A percentile compares a stretch with the other conserved stretches of the same genome.
These are phyloP conservation scores for Hetaerina titia DNA, from an alignment of 2,888 invertebrate species.

Conservation along the genomic window DNA sequence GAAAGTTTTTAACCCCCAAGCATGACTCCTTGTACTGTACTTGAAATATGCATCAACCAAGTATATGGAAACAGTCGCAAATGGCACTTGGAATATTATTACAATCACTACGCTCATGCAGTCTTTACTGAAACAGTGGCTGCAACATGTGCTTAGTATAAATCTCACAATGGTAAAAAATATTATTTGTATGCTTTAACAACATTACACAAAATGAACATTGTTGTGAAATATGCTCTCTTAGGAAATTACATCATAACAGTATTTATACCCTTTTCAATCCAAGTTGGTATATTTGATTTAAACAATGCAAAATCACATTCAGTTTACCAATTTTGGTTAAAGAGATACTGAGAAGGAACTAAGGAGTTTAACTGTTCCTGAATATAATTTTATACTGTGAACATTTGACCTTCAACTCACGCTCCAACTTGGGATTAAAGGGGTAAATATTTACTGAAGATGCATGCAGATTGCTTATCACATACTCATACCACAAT, in stretches of 20 bases:
- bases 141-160: slow-evolving; percentile 3
- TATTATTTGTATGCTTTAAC: slow-evolving; percentile 46
- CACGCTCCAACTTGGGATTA: background rate
- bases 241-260: slow-evolving; percentile 50
- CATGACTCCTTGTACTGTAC: background rate
- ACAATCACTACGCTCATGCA: background rate
- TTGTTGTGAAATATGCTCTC: slow-evolving; percentile 27
- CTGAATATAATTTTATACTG: background rate
- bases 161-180: slow-evolving; percentile 48
- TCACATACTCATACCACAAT: slow-evolving; percentile 6
- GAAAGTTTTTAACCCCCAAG: background rate
- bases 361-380: background rate
- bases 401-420: background rate
- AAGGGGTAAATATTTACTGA: slow-evolving; percentile 24
- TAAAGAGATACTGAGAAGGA: background rate
- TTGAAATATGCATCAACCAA: background rate
- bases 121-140: slow-evolving; percentile 23
- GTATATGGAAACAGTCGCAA: background rate
- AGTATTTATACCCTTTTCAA: slow-evolving; percentile 18
- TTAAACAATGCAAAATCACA: background rate
- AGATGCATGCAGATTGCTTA: slow-evolving; percentile 3
- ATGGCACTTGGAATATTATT: slow-evolving; percentile 39
- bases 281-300: background rate
- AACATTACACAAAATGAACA: slow-evolving; percentile 50
- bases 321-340: background rate